Conservation (phyloP, 1,140 invertebrate genomes). For the Aphaenogaster floridana region DNA sequence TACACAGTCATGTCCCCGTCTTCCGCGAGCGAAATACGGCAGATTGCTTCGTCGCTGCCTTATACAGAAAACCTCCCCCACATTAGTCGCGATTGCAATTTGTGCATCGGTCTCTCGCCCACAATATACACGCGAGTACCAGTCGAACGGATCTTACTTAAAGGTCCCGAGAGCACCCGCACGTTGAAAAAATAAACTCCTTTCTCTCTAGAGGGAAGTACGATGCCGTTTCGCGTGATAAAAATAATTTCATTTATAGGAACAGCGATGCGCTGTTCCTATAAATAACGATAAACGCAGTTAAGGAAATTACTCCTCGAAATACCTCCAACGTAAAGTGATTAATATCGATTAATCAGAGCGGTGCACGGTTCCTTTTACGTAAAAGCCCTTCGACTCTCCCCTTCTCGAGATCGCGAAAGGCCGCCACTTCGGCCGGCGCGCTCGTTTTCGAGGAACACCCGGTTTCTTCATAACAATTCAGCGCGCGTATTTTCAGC, state of each 20-base stretch:
- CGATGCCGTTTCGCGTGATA: background rate
- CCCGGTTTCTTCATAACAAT: conserved; percentile 20
- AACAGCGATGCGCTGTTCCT: background rate
- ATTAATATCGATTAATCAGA: conserved; percentile 20
- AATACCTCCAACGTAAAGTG: background rate
- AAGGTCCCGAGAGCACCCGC: conserved; percentile 4
- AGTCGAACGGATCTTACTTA: conserved; percentile 24
- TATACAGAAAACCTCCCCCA: conserved; percentile 23
- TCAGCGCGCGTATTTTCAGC: conserved; percentile 21
- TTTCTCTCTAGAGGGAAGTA: background rate
- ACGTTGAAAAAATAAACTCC: background rate
- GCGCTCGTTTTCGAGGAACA: background rate
- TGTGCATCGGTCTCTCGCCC: conserved; percentile 39
- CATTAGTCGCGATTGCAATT: conserved; percentile 41
- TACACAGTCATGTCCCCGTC: conserved; percentile 5
- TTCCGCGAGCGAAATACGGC: conserved; percentile 39
- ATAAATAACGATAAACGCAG: background rate
- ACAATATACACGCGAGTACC: conserved; percentile 40
- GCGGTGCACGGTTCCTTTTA: background rate
- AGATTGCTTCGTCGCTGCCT: conserved; percentile 19
- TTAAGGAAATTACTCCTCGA: background rate
- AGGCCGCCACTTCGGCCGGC: background rate
- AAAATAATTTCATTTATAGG: conserved; percentile 14
- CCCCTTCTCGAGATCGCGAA: background rate
- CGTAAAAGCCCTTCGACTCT: background rate